Percentiles rank a stretch among this genome's conserved stretches.
phyloP scores from a whole-genome alignment of 2,888 invertebrate species.

The Venusia cambrica region DNA sequence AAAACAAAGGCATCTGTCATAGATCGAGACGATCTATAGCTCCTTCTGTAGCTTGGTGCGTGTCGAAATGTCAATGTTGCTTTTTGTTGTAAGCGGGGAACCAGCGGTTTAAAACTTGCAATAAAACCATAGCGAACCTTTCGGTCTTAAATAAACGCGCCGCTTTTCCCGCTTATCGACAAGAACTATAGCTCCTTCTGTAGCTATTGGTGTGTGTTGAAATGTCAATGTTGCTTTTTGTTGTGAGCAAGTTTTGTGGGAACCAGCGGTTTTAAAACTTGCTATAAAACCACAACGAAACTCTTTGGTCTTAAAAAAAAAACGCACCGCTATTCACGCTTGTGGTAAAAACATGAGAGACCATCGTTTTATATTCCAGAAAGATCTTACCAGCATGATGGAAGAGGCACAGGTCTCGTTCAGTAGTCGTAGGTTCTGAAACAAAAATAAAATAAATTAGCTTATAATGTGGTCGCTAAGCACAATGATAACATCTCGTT shows the following conservation, averaged over 20 bases:
- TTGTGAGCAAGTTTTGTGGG: no score
- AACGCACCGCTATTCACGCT: conserved; percentile 60
- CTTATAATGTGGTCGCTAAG: neutral
- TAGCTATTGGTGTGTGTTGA: conserved; percentile 5
- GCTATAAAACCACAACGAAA: no score
- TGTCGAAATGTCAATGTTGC: conserved; percentile 3
- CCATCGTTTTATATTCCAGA: no score
- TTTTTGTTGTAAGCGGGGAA: conserved; percentile 18
- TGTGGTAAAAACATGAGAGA: conserved; percentile 42
- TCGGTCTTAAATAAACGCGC: conserved; percentile 60
- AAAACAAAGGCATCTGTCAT: conserved; percentile 63
- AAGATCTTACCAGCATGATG: conserved; percentile 43
- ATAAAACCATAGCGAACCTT: no score
- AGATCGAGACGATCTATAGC: conserved; percentile 39
- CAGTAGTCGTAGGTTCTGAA: conserved; percentile 34
- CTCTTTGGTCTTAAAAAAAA: conserved; percentile 56
- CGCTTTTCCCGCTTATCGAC: conserved; percentile 54
- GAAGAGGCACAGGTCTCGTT: conserved; percentile 21
- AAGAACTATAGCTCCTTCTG: conserved; percentile 27
- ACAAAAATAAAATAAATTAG: conserved; percentile 27
- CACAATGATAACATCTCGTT: no score
- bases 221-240: conserved; percentile 10
- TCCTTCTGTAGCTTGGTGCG: conserved; percentile 11
- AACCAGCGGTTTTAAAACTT: no score
- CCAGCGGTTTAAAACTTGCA: no score